These are phyloP conservation scores for Sminthurinus signatus DNA, from an alignment of 1,140 invertebrate genomes.

Conservation along the genomic window DNA sequence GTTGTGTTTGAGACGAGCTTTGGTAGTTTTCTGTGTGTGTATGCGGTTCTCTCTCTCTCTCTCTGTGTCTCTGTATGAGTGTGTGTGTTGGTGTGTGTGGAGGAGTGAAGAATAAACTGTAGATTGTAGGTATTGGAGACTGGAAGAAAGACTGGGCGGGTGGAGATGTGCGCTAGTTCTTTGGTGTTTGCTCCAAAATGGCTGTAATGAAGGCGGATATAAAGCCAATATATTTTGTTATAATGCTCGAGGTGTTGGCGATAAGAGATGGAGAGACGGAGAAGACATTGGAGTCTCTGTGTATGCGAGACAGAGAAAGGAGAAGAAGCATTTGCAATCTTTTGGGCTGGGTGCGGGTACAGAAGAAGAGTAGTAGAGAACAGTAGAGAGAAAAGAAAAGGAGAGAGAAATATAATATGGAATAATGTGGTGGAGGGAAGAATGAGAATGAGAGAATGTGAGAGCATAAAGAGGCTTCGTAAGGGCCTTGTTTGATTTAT, in stretches of 20 bases:
- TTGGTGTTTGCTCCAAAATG: constrained; percentile 6
- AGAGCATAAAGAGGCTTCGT: constrained; percentile 17
- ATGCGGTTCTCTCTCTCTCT: no score
- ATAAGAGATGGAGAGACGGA: constrained; percentile 36
- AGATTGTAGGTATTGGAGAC: constrained; percentile 16
- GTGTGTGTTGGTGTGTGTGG: no score
- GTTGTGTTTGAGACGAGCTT: background rate
- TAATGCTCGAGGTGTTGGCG: constrained; percentile 41
- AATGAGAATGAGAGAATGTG: constrained; percentile 2
- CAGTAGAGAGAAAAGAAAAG: constrained; percentile 26
- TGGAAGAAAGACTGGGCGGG: constrained; percentile 47
- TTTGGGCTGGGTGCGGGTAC: constrained; percentile 3
- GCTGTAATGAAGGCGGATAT: constrained; percentile 46
- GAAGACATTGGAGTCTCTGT: no score
- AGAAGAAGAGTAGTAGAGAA: background rate
- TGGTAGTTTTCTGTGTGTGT: background rate
- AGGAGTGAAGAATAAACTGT: no score
- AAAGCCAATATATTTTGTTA: constrained; percentile 43
- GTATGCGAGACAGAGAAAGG: no score
- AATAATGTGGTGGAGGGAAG: background rate
- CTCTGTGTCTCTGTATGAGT: no score
- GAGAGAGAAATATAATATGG: background rate
- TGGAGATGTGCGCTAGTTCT: background rate
- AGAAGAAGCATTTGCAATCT: constrained; percentile 32
- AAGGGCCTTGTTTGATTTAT: constrained; percentile 38